Conservation (phyloP, 2,113 vertebrate genomes). For the Leptocoma aspasia region DNA sequence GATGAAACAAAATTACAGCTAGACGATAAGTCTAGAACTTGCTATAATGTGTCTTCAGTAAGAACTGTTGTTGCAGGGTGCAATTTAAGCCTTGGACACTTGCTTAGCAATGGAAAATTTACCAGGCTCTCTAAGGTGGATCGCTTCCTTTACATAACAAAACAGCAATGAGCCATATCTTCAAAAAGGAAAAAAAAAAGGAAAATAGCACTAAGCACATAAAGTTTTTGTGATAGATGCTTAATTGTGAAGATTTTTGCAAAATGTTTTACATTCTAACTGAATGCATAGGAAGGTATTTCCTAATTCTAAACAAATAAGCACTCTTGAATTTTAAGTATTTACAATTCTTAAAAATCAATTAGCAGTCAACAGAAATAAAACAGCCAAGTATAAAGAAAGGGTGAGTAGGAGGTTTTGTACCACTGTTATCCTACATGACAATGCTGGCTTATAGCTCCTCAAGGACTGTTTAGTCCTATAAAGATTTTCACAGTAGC, state of each 20-base stretch:
- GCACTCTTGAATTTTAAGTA: background rate
- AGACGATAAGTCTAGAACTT: background rate
- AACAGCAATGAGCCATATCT: background rate
- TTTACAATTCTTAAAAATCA: background rate
- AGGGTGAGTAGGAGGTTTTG: background rate
- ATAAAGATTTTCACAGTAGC: background rate
- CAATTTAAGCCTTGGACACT: background rate
- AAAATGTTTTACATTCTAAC: background rate
- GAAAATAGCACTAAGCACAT: background rate
- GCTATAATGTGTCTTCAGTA: background rate
- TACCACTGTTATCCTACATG: background rate
- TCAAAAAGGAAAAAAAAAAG: background rate
- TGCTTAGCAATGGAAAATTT: background rate
- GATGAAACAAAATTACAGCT: background rate
- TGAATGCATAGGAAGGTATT: background rate
- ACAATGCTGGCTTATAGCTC: background rate
- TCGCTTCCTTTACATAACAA: background rate
- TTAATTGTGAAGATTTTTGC: background rate
- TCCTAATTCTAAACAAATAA: background rate
- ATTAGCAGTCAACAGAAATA: background rate
- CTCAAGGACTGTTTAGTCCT: background rate
- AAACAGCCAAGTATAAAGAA: background rate
- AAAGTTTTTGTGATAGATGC: background rate
- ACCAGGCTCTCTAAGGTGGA: background rate
- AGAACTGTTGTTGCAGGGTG: background rate